phyloP scores from a whole-genome alignment of 2,888 invertebrate genomes.

The Cryptus armator region DNA sequence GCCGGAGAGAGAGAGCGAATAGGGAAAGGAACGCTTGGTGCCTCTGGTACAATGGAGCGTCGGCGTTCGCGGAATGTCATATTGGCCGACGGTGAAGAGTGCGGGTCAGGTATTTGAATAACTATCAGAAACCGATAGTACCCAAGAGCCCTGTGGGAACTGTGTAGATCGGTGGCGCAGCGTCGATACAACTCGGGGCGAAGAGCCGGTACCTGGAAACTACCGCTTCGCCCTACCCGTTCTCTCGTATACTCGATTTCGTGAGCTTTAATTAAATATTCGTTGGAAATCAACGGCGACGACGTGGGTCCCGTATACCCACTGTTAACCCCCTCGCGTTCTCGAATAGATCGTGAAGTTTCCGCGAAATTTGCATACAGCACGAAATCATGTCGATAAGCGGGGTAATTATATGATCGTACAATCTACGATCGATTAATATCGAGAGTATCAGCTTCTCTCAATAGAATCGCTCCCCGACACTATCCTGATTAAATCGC shows the following conservation, averaged over 20 bases:
- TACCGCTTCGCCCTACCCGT: not conserved
- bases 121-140: conserved; percentile 63
- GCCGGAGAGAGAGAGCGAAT: conserved; percentile 15
- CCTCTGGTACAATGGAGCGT: conserved; percentile 48
- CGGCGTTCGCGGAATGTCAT: conserved; percentile 62
- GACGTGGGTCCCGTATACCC: not conserved
- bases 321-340: not conserved
- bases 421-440: conserved; percentile 36
- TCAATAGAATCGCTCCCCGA: not conserved
- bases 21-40: conserved; percentile 20
- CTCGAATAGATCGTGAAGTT: not conserved
- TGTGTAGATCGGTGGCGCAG: conserved; percentile 2
- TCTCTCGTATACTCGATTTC: conserved; percentile 11
- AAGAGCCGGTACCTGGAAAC: not conserved
- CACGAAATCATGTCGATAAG: conserved; percentile 36
- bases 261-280: conserved; percentile 52
- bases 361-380: conserved; percentile 6
- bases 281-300: conserved; percentile 27
- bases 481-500: conserved; percentile 37
- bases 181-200: conserved; percentile 36
- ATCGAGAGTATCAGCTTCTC: conserved; percentile 13
- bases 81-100: conserved; percentile 52
- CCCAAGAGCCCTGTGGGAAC: conserved; percentile 20
- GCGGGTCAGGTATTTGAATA: conserved; percentile 58
- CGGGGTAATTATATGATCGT: conserved; percentile 13